Percentiles rank a stretch among this genome's conserved stretches.
Evolutionary conservation across 2,888 invertebrate genomes (phyloP).

Genomic region (Portevinia maculata): DNA sequence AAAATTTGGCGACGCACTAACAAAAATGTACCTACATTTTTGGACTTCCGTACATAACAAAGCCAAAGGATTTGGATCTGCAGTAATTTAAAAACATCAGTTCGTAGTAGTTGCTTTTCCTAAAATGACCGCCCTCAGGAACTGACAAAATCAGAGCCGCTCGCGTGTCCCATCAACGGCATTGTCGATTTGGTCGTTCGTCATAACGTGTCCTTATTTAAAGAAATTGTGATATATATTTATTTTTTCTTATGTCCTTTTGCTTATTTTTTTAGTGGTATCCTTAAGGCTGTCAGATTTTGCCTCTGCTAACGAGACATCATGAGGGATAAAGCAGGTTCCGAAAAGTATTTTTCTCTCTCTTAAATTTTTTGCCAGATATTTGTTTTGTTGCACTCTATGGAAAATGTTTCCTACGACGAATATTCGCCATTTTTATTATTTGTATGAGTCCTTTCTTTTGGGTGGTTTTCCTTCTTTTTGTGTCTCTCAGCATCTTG

Average conservation of each 20-base stretch:
- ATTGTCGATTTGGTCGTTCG: conserved; percentile 62
- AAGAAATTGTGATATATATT: conserved; percentile 35
- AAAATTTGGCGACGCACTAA: no score
- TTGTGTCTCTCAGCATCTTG: conserved; percentile 39
- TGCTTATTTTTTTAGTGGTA: conserved; percentile 19
- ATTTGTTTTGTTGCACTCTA: conserved; percentile 9
- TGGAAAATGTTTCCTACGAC: conserved; percentile 10
- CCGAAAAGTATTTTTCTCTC: conserved; percentile 40
- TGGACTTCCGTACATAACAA: no score
- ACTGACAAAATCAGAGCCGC: background rate
- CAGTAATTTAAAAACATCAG: no score
- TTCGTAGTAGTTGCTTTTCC: no score
- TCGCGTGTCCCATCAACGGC: conserved; percentile 30
- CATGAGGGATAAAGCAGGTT: conserved; percentile 48
- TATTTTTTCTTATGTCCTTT: background rate
- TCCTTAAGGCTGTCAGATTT: conserved; percentile 46
- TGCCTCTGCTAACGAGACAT: conserved; percentile 58
- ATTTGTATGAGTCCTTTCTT: conserved; percentile 49
- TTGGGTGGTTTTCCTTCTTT: conserved; percentile 21
- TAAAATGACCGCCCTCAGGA: no score
- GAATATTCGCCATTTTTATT: conserved; percentile 45
- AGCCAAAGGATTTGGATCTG: no score
- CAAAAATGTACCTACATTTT: no score
- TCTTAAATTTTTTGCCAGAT: conserved; percentile 22
- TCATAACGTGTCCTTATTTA: conserved; percentile 60